Percentiles rank a stretch among this genome's conserved stretches.
These are phyloP conservation scores for Gymnocypris eckloni DNA, from an alignment of 2,797 vertebrate genomes.

Conservation along the genomic window DNA sequence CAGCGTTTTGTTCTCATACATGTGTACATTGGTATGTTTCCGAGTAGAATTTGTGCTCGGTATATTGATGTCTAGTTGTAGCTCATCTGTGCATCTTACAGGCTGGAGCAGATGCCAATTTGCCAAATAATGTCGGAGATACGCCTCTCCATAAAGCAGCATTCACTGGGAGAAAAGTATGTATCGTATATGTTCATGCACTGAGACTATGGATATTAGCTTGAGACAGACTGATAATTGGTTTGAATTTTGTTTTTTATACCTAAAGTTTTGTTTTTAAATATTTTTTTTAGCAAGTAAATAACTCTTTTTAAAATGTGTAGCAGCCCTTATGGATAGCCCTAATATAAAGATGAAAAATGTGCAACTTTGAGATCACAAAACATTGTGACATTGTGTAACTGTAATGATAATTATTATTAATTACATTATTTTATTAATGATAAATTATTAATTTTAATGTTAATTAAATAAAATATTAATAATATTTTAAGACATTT, in stretches of 20 bases:
- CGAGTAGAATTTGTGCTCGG: not conserved
- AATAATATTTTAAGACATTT: not conserved
- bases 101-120: slow-evolving; percentile 90
- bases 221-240: not conserved
- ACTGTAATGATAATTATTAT: no score
- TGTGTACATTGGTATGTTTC: slow-evolving; percentile 19
- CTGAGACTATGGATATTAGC: not conserved
- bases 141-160: slow-evolving; percentile 94
- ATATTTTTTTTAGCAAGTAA: not conserved
- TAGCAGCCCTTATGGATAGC: no score
- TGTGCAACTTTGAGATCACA: no score
- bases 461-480: not conserved
- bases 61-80: not conserved
- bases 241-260: not conserved
- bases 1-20: not conserved
- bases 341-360: no score
- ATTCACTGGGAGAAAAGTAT: slow-evolving; percentile 95
- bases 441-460: not conserved
- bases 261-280: not conserved
- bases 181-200: not conserved
- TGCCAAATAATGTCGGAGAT: slow-evolving; percentile 93
- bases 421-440: not conserved
- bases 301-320: no score
- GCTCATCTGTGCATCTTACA: slow-evolving; percentile 65
- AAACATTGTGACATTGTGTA: not conserved